Base-by-base conservation (phyloP, 2,888 invertebrate genomes). In the Cynaeus angustus region DNA sequence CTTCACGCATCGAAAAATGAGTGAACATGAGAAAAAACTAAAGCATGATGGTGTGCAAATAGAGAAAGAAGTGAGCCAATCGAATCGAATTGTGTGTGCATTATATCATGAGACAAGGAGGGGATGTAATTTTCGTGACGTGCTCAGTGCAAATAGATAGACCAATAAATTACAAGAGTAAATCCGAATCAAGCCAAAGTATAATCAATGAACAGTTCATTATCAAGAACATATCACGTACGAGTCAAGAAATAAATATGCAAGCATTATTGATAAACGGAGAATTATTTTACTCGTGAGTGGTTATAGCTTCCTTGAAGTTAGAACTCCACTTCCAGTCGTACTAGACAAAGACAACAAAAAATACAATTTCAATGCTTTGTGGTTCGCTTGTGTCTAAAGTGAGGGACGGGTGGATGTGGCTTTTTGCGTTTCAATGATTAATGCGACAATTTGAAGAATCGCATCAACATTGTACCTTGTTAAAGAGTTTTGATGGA, bases 291-390 rank as follows among this genome's bases (percentile, higher is more conserved):
- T 93, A 93, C 93, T 93, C 93, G 88, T 91, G 91, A 89, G 91
- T 91, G 90, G 93, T 92, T 89, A 95, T 94, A 89, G 95, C 95
- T 91, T 96, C 94, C 92, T 93, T 94, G 95, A 96, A 96, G 94
- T 95, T 93, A 89, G 94, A 91, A 92, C 95, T 96, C 92, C 94
- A 93, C 91, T 94, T 94, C 96, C 96, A 96, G 91, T 94, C 94
- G 91, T 91, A 94, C 94, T 94, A 87, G 68, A 69, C 56, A 71
- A 86, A 85, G 85, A 84, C 84, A 83, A 83, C 78, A 83, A 83
- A 84, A 84, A 83, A 80, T 77, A 81, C 74, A 72, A 77, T 80
- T 78, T 78, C 79, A 81, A 76, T 79, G 73, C 75, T 78, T 68
- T 76, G 62, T 66, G 72, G 30, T 52, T 64, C 45, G 52, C 33